Percentiles rank a stretch among this genome's conserved stretches.
Conservation (phyloP, 2,888 invertebrate genomes). For the Ametastegia equiseti region DNA sequence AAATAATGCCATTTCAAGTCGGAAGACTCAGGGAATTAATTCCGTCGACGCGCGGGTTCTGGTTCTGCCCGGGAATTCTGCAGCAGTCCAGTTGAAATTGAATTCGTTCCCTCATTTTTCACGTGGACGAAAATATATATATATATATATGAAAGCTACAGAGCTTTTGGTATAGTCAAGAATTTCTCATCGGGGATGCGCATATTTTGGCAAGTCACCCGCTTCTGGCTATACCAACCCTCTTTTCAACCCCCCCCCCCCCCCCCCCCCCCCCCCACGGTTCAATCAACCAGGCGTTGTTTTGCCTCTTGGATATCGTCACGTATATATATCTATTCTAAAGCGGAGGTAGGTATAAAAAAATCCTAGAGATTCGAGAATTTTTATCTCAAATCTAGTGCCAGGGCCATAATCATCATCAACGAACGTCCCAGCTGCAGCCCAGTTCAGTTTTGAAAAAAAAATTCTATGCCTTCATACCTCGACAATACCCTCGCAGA, state of each 20-base stretch:
- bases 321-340: neutral
- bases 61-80: neutral
- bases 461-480: constrained; percentile 28
- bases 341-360: neutral
- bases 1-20: neutral
- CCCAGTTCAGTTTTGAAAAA: constrained; percentile 12
- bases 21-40: neutral
- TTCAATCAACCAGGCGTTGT: constrained; percentile 61
- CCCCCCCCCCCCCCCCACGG: neutral
- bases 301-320: constrained; percentile 1
- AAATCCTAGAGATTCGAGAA: neutral
- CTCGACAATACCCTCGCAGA: constrained; percentile 10
- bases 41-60: neutral
- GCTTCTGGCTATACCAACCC: no score
- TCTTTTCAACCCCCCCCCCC: neutral
- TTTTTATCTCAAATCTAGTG: neutral
- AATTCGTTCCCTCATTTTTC: constrained; percentile 59
- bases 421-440: neutral
- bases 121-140: constrained; percentile 50
- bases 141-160: no score
- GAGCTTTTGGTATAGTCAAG: neutral
- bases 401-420: constrained; percentile 9
- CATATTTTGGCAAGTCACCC: constrained; percentile 62
- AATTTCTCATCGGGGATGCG: constrained; percentile 43
- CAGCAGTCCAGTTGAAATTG: constrained; percentile 24